A percentile compares a stretch with the other conserved stretches of the same genome.
These are phyloP conservation scores for Nymphalis io DNA, from an alignment of 1,140 invertebrate species.

Conservation along the genomic window DNA sequence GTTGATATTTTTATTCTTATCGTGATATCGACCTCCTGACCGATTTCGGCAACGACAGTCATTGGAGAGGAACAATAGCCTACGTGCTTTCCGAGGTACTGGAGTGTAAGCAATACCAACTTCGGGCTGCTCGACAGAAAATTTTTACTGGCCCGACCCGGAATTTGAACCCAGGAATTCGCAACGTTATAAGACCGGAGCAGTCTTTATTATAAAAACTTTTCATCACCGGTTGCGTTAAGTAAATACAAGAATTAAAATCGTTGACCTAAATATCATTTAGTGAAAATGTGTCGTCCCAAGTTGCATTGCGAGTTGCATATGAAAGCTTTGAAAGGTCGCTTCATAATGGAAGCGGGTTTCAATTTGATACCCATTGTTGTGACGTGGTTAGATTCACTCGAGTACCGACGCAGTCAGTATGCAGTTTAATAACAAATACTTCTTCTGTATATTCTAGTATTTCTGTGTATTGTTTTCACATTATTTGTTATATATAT, in stretches of 20 bases:
- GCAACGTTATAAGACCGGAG: no score
- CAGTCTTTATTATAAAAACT: neutral
- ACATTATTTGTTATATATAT: no score
- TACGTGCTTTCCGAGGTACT: no score
- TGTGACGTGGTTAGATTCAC: constrained; percentile 26
- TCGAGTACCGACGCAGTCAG: neutral
- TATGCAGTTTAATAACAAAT: neutral
- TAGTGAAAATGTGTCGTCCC: constrained; percentile 28
- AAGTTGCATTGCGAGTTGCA: constrained; percentile 20
- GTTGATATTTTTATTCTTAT: no score
- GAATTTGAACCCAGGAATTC: no score
- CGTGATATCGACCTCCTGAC: no score
- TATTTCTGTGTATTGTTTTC: no score
- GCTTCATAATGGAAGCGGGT: constrained; percentile 32
- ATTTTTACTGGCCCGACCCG: no score
- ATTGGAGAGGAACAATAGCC: no score
- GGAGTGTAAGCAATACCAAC: no score
- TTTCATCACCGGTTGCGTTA: neutral
- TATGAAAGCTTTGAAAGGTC: constrained; percentile 28
- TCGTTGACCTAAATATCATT: constrained; percentile 28
- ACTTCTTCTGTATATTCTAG: neutral
- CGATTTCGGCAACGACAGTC: no score
- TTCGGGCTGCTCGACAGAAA: no score
- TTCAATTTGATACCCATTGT: constrained; percentile 36
- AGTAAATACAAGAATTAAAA: constrained; percentile 25